Conservation (phyloP, 2,113 vertebrate genomes). For the Thalassoma bifasciatum region DNA sequence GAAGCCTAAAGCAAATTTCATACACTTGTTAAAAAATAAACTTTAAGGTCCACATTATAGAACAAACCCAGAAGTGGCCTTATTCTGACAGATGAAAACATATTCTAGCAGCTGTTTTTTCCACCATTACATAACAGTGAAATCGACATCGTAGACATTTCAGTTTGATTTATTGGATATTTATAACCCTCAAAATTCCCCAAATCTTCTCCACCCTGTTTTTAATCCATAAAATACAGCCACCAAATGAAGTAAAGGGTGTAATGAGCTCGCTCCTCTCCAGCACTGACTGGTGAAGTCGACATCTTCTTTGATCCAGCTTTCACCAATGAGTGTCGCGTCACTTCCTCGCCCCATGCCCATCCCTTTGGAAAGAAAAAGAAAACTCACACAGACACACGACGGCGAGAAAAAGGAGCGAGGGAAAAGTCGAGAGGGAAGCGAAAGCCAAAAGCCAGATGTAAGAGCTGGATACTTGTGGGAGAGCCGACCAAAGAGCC, state of each 20-base stretch:
- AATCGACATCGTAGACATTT: too few relatives aligned
- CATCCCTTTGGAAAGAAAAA: constrained; percentile 84
- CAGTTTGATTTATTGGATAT: not conserved
- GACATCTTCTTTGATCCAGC: constrained; percentile 41
- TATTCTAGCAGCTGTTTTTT: too few relatives aligned
- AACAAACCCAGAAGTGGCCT: too few relatives aligned
- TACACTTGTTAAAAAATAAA: too few relatives aligned
- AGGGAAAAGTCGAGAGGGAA: constrained; percentile 63
- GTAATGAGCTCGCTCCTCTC: not conserved
- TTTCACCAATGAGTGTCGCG: constrained; percentile 67
- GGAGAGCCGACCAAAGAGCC: constrained; percentile 53
- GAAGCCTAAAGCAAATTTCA: too few relatives aligned
- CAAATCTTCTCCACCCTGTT: not conserved
- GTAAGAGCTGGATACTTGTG: constrained; percentile 59
- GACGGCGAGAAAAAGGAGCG: constrained; percentile 74
- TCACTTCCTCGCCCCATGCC: constrained; percentile 84
- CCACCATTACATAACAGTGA: too few relatives aligned
- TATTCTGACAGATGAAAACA: too few relatives aligned
- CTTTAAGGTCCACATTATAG: too few relatives aligned
- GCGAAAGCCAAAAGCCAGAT: constrained; percentile 57
- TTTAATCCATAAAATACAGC: not conserved
- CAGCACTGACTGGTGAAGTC: constrained; percentile 11
- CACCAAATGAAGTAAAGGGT: not conserved
- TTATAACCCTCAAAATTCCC: too few relatives aligned
- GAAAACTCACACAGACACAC: constrained; percentile 73